phyloP scores from a whole-genome alignment of 2,888 invertebrate species.

The Conus canariensis region DNA sequence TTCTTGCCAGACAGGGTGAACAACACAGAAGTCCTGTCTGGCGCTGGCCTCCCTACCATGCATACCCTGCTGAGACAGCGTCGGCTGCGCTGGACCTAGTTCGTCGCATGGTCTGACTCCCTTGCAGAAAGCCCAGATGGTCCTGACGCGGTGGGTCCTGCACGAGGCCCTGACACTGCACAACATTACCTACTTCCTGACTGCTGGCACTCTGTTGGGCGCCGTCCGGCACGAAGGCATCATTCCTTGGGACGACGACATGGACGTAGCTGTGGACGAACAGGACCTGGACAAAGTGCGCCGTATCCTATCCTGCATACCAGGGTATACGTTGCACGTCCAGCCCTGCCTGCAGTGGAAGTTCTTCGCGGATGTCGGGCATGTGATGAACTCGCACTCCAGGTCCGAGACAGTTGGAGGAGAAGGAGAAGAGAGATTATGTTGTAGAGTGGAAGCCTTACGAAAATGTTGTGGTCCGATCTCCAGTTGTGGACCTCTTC shows the following conservation, averaged over 20 bases:
- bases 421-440: background rate
- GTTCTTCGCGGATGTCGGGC: conserved; percentile 51
- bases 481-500: conserved; percentile 65
- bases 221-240: conserved; percentile 55
- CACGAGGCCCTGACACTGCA: conserved; percentile 4
- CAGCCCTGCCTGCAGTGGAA: conserved; percentile 55
- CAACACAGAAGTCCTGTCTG: too few species aligned
- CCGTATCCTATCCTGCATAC: conserved; percentile 43
- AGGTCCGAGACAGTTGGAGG: background rate
- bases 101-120: too few species aligned
- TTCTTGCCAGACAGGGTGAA: too few species aligned
- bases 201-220: conserved; percentile 41
- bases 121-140: background rate
- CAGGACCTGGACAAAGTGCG: conserved; percentile 40
- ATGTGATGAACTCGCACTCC: background rate
- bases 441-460: background rate
- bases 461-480: conserved; percentile 30
- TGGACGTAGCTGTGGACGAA: conserved; percentile 54
- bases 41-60: too few species aligned
- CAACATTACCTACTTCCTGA: conserved; percentile 38
- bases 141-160: conserved; percentile 21
- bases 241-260: conserved; percentile 64
- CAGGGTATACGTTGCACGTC: conserved; percentile 49
- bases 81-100: too few species aligned
- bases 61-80: too few species aligned